Percentiles rank a stretch among this genome's conserved stretches.
phyloP scores from a whole-genome alignment of 2,113 vertebrate species.

The Sander lucioperca region DNA sequence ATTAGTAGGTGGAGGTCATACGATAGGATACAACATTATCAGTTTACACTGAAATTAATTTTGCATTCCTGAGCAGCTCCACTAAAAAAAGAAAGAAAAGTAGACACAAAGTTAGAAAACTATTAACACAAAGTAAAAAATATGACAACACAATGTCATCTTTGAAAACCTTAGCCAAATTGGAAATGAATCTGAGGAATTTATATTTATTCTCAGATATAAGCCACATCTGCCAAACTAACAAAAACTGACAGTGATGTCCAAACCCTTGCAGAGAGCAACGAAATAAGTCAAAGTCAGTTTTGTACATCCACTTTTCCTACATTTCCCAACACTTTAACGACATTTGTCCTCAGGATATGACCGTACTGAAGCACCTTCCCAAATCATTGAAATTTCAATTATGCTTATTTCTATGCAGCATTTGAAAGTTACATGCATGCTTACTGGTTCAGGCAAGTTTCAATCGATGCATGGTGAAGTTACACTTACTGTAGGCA shows the following conservation, averaged over 20 bases:
- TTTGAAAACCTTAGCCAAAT: neutral
- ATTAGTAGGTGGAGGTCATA: neutral
- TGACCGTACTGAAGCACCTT: neutral
- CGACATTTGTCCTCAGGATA: neutral
- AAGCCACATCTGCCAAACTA: neutral
- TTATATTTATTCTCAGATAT: neutral
- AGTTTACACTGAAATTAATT: too few relatives aligned
- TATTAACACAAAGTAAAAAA: too few relatives aligned
- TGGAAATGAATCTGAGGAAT: neutral
- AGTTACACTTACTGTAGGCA: neutral
- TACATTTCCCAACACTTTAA: neutral
- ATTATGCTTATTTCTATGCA: neutral
- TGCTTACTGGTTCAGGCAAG: neutral
- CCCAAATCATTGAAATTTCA: neutral
- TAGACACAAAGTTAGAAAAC: too few relatives aligned
- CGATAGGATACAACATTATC: too few relatives aligned
- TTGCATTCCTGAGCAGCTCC: too few relatives aligned
- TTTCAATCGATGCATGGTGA: neutral
- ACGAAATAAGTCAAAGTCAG: too few relatives aligned
- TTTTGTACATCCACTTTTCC: neutral
- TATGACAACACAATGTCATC: too few relatives aligned
- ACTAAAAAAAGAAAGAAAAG: too few relatives aligned
- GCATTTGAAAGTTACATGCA: too few relatives aligned
- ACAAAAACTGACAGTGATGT: neutral
- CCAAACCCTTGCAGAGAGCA: neutral